Conservation (phyloP, 2,888 invertebrate species). For the Tenthredo distinguenda region DNA sequence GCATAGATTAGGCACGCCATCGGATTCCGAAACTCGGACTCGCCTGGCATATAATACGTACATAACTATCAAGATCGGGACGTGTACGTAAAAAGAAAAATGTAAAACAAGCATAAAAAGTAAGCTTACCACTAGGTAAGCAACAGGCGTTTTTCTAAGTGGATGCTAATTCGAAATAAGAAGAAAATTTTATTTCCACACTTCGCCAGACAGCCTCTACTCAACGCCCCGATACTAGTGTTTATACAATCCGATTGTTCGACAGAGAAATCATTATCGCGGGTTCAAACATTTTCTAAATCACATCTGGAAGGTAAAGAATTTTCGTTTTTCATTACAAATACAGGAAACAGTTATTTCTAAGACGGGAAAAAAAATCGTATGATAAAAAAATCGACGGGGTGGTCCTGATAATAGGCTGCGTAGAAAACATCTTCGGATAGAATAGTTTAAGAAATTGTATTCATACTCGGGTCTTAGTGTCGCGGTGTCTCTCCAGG, state of each 20-base stretch:
- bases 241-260: not conserved
- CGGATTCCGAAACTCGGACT: slow-evolving; percentile 7
- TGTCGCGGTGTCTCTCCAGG: not conserved
- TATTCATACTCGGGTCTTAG: slow-evolving; percentile 25
- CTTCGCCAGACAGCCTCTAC: not conserved
- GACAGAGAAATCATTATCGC: not conserved
- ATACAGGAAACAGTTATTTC: not conserved
- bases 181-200: not conserved
- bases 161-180: not conserved
- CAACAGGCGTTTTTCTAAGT: not conserved
- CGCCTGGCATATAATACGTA: not conserved
- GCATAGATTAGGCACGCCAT: slow-evolving; percentile 30
- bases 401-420: slow-evolving; percentile 36
- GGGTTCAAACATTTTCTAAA: not conserved
- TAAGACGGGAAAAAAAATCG: not conserved
- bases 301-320: not conserved
- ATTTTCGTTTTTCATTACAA: not conserved
- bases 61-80: not conserved
- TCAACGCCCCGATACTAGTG: not conserved
- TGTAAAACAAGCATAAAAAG: not conserved
- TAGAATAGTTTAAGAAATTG: slow-evolving; percentile 36
- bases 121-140: not conserved
- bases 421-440: slow-evolving; percentile 1
- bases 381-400: not conserved
- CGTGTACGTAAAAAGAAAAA: not conserved